These are phyloP conservation scores for Drosophila recens DNA, from an alignment of 2,888 invertebrate species.

Conservation along the genomic window DNA sequence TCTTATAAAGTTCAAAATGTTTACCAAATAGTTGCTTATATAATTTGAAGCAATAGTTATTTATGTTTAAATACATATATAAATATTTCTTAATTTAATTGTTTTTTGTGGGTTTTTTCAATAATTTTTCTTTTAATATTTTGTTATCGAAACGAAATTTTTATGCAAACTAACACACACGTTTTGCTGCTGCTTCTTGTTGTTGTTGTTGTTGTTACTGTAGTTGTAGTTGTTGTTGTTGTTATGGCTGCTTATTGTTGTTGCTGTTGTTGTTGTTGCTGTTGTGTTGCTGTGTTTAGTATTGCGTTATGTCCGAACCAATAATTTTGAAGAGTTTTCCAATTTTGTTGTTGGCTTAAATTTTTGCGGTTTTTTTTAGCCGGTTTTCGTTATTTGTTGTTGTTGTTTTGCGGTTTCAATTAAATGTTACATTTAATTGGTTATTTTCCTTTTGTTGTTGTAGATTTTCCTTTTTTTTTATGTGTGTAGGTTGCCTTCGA, in stretches of 20 bases:
- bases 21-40: constrained; percentile 68
- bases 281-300: constrained; percentile 80
- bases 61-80: constrained; percentile 40
- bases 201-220: constrained; percentile 55
- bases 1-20: constrained; percentile 58
- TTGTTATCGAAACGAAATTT: constrained; percentile 85
- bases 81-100: constrained; percentile 42
- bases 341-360: constrained; percentile 82
- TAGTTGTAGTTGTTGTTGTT: constrained; percentile 39
- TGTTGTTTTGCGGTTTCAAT: constrained; percentile 40
- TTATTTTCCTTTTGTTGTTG: constrained; percentile 47
- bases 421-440: constrained; percentile 65
- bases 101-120: constrained; percentile 43
- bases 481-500: constrained; percentile 33
- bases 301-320: constrained; percentile 84
- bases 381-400: constrained; percentile 55
- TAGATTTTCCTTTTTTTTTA: constrained; percentile 28
- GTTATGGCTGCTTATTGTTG: constrained; percentile 47
- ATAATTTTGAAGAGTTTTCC: constrained; percentile 85
- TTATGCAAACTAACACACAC: constrained; percentile 84
- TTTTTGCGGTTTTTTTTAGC: constrained; percentile 74
- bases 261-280: constrained; percentile 65
- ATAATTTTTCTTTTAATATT: constrained; percentile 58
- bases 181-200: constrained; percentile 62
- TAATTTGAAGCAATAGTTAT: constrained; percentile 49